Conservation (phyloP, 2,888 invertebrate species). For the Unio pictorum region DNA sequence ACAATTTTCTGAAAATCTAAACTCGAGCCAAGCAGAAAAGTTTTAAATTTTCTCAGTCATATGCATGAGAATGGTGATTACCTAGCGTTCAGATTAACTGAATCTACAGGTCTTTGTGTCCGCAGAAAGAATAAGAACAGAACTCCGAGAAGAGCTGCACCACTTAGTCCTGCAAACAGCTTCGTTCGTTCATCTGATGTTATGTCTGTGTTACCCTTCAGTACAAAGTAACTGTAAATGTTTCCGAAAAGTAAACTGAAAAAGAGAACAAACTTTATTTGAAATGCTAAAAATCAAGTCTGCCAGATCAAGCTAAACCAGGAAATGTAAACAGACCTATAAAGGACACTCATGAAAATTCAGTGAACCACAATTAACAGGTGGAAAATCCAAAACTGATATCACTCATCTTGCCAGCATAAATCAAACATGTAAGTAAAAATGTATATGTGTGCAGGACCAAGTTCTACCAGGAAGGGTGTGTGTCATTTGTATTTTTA, state of each 20-base stretch:
- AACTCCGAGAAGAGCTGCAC: slow-evolving; percentile 81
- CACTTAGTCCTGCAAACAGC: slow-evolving; percentile 85
- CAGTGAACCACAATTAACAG: neutral
- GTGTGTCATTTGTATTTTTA: too few relatives aligned
- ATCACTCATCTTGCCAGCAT: neutral
- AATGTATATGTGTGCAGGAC: too few relatives aligned
- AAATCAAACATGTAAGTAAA: too few relatives aligned
- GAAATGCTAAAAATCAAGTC: too few relatives aligned
- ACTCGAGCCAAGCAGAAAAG: too few relatives aligned
- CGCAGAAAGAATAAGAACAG: slow-evolving; percentile 67
- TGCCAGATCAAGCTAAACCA: too few relatives aligned
- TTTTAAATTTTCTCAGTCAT: too few relatives aligned
- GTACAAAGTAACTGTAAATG: slow-evolving; percentile 92
- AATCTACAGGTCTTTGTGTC: slow-evolving; percentile 44
- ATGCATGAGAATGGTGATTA: slow-evolving; percentile 8
- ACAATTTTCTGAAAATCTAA: too few relatives aligned
- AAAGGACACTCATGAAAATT: neutral
- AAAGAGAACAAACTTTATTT: slow-evolving; percentile 44
- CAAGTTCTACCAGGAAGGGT: too few relatives aligned
- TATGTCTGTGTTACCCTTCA: slow-evolving; percentile 85
- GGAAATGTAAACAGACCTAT: neutral
- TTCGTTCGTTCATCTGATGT: slow-evolving; percentile 81
- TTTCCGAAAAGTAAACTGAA: slow-evolving; percentile 95
- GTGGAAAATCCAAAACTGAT: neutral
- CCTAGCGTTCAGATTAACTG: slow-evolving; percentile 54